phyloP scores from a whole-genome alignment of 2,113 vertebrate genomes.

The Sander lucioperca region DNA sequence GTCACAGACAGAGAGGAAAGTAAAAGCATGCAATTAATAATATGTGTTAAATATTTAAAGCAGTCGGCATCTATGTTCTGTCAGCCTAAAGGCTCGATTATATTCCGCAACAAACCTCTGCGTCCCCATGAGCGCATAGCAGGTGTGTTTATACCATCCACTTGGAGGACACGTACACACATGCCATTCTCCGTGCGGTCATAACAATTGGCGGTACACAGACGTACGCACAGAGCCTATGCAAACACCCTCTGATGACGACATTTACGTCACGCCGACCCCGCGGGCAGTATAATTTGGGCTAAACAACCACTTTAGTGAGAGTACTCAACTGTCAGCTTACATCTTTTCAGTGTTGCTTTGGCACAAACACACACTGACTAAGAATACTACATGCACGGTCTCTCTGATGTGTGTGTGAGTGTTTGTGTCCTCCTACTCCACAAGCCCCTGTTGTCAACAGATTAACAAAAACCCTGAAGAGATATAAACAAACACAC shows the following conservation, averaged over 20 bases:
- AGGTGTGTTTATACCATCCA: too few species aligned
- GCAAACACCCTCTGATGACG: too few species aligned
- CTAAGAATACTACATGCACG: constrained; percentile 32
- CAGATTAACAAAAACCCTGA: constrained; percentile 41
- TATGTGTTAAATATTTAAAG: constrained; percentile 35
- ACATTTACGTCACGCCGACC: too few species aligned
- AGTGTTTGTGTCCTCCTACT: constrained; percentile 20
- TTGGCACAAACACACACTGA: constrained; percentile 32
- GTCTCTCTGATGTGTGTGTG: constrained; percentile 6
- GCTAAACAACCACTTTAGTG: constrained; percentile 34
- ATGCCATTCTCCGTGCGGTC: too few species aligned
- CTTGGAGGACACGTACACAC: too few species aligned
- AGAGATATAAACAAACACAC: constrained; percentile 18
- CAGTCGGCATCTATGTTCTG: constrained; percentile 26
- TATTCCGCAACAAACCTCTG: too few species aligned
- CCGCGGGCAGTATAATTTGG: too few species aligned
- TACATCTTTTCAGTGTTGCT: constrained; percentile 32
- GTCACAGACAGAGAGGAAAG: constrained; percentile 6
- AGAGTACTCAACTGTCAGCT: constrained; percentile 42
- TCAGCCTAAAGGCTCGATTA: not conserved
- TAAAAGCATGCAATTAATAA: constrained; percentile 22
- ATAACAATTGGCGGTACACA: too few species aligned
- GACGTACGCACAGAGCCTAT: too few species aligned
- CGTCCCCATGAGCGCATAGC: too few species aligned
- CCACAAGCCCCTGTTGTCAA: constrained; percentile 39